Conservation (phyloP, 2,888 invertebrate genomes). For the Pteria penguin region DNA sequence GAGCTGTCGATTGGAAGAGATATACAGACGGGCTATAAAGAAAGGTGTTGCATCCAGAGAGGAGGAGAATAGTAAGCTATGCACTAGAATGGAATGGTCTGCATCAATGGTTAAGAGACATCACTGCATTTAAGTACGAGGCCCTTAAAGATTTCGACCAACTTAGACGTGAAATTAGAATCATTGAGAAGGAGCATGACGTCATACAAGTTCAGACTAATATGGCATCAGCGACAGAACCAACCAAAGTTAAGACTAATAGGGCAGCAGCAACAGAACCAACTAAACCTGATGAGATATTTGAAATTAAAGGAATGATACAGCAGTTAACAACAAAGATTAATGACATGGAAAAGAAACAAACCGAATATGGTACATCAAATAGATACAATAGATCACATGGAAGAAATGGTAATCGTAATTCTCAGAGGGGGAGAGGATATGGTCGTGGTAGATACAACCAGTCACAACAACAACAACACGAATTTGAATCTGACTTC, state of each 20-base stretch:
- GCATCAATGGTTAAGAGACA: not conserved
- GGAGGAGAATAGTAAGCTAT: not conserved
- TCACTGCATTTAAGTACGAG: not conserved
- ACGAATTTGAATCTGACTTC: not conserved
- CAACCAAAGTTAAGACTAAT: too few relatives aligned
- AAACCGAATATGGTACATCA: too few relatives aligned
- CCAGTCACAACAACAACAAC: not conserved
- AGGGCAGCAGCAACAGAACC: not conserved
- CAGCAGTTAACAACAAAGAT: slow-evolving; percentile 1
- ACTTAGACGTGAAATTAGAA: not conserved
- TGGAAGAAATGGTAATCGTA: not conserved
- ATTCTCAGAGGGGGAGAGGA: not conserved
- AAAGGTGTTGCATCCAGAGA: not conserved
- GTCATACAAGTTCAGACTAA: not conserved
- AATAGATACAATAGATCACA: not conserved
- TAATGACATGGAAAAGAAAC: not conserved
- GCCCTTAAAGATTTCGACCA: not conserved
- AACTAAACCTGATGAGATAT: not conserved
- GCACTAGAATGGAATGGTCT: not conserved
- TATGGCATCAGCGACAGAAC: too few relatives aligned
- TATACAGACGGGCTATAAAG: not conserved
- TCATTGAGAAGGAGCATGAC: slow-evolving; percentile 11
- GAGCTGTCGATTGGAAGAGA: slow-evolving; percentile 1
- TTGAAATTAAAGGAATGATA: not conserved
- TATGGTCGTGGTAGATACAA: too few relatives aligned